Evolutionary conservation across 2,797 vertebrate genomes (phyloP).

Genomic region (Peromyscus attwateri): DNA sequence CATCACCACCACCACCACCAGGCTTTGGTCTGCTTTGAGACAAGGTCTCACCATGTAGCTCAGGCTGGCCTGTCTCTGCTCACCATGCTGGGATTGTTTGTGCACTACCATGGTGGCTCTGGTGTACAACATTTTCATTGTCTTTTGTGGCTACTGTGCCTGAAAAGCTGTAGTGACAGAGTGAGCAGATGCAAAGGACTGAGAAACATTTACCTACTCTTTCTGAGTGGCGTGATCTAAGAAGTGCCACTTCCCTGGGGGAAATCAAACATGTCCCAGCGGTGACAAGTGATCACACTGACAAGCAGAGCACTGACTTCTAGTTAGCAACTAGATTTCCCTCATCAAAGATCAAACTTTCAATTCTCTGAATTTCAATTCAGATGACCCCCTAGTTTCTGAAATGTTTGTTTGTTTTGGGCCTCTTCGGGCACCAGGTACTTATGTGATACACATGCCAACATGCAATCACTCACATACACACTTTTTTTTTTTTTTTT

Average conservation of each 20-base stretch:
- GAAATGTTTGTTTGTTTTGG: neutral
- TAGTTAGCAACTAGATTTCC: neutral
- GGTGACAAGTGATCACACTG: neutral
- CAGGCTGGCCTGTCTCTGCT: neutral
- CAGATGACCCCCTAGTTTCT: neutral
- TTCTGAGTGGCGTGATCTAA: neutral
- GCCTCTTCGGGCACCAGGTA: neutral
- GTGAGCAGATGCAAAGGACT: neutral
- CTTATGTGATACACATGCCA: neutral
- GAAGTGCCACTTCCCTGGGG: neutral
- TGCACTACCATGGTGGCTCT: neutral
- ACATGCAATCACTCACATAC: neutral
- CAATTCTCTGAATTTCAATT: neutral
- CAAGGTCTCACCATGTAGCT: neutral
- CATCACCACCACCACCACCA: too few species aligned
- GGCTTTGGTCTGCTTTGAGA: neutral
- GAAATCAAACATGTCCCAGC: neutral
- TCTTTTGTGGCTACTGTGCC: neutral
- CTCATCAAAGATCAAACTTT: neutral
- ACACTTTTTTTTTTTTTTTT: neutral
- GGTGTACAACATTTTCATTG: neutral
- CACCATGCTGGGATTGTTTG: neutral
- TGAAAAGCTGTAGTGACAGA: neutral
- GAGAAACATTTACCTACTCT: neutral
- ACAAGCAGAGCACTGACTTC: neutral